Base-by-base conservation (phyloP, 2,113 vertebrate species). In the Sula dactylatra region DNA sequence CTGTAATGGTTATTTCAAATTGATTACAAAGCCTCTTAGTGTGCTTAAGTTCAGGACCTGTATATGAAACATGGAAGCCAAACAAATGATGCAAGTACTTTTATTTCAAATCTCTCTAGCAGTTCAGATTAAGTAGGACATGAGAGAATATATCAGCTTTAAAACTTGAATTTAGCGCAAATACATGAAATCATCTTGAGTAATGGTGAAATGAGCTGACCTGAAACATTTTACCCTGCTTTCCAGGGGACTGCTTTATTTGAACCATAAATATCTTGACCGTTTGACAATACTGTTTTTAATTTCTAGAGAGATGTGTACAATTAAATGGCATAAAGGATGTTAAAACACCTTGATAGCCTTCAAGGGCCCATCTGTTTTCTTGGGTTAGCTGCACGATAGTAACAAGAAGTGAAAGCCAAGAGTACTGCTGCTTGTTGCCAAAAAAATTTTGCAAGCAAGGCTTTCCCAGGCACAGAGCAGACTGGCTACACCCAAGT, bases 381-480 rank as follows among this genome's bases (percentile, higher is more conserved):
- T 89, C 94, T 85, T 82, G 76, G 76, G 58, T 92, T 69, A 78
- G 81, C 79, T 62, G 90, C 87, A 72, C 65, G 77, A 21, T 25
- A 74, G 92, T 77, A 92, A 92, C 66, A 82, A 85, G 95, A 92
- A 96, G 50, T 42, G 71, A 96, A 95, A 97, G 96, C 96, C 95
- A 96, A 93, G 71, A 92, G 72, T 40, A 36, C 52, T 86, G 83
- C 80, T 49, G 87, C 84, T 82, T 29, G 52, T 83, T 97, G 97
- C 94, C 96, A 97, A 82, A 80, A 90, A 36, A 76, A 79, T 94
- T 95, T 94, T 97, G 96, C 93, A 95, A 93, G 93, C 93, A 86
- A 81, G 97, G 97, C 88, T 96, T 96, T 97, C 97, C 96, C 97
- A 97, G 93, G 97, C 97, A 42, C 66, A 13, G 93, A 93, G 87